These are phyloP conservation scores for Melanotaenia nigrans DNA, from an alignment of 2,797 vertebrate species.

Conservation along the genomic window DNA sequence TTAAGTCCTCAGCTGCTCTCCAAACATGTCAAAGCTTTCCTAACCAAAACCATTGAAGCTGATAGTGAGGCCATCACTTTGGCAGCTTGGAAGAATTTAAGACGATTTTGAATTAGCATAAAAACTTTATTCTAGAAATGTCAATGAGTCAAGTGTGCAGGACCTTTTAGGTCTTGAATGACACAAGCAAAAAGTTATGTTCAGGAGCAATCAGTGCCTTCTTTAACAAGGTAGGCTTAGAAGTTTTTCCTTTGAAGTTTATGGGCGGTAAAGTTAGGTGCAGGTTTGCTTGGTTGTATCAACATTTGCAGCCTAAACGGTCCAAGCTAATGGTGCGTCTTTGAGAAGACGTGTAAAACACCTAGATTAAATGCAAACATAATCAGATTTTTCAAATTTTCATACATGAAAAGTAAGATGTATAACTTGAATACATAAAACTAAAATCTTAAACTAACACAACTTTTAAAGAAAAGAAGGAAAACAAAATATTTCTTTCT, in stretches of 20 bases:
- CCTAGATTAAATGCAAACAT: not conserved
- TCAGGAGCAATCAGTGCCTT: not conserved
- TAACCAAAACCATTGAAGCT: no score
- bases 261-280: not conserved
- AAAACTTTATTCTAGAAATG: not conserved
- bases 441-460: not conserved
- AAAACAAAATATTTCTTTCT: constrained; percentile 10
- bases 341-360: not conserved
- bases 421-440: not conserved
- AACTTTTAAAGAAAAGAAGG: not conserved
- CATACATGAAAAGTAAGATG: not conserved
- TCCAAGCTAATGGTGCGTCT: not conserved
- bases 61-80: not conserved
- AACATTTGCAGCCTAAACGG: not conserved
- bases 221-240: not conserved
- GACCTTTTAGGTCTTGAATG: not conserved
- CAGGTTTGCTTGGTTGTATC: not conserved
- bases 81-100: not conserved
- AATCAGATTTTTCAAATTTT: not conserved
- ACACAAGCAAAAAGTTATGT: not conserved
- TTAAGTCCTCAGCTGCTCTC: no score
- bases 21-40: no score
- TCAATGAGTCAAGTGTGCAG: no score
- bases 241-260: not conserved
- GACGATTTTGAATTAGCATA: not conserved